These are phyloP conservation scores for Orthosia cruda DNA, from an alignment of 2,888 invertebrate genomes.

Conservation along the genomic window DNA sequence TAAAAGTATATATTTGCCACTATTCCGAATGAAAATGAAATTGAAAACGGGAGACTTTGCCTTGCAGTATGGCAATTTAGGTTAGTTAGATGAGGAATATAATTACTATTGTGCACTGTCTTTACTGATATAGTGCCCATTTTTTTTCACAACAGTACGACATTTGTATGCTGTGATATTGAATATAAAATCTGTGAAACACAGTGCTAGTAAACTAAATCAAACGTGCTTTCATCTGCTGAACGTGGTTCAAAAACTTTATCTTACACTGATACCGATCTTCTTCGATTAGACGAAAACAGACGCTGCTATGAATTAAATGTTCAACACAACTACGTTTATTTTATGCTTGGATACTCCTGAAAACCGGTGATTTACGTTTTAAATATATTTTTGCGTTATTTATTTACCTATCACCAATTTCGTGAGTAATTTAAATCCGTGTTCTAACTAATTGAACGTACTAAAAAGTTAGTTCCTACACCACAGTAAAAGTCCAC, in stretches of 20 bases:
- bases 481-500: constrained; percentile 41
- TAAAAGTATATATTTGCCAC: too few species aligned
- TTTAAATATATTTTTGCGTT: constrained; percentile 10
- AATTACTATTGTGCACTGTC: not conserved
- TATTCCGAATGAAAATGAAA: too few species aligned
- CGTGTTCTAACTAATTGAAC: constrained; percentile 36
- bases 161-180: not conserved
- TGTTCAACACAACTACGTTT: constrained; percentile 80
- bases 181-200: constrained; percentile 6
- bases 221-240: constrained; percentile 55
- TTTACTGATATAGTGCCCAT: not conserved
- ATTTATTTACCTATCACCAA: constrained; percentile 31
- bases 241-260: constrained; percentile 31
- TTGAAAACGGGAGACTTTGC: too few species aligned
- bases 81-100: too few species aligned
- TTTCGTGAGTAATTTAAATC: constrained; percentile 30
- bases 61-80: too few species aligned
- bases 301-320: constrained; percentile 70
- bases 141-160: not conserved
- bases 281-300: constrained; percentile 32
- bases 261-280: constrained; percentile 62
- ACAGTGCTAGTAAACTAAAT: constrained; percentile 53
- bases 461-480: constrained; percentile 33
- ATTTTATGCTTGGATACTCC: constrained; percentile 81
- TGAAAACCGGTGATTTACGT: constrained; percentile 73